Percentiles rank a stretch among this genome's conserved stretches.
Conservation (phyloP, 2,797 vertebrate genomes). For the Bradypodion ventrale region DNA sequence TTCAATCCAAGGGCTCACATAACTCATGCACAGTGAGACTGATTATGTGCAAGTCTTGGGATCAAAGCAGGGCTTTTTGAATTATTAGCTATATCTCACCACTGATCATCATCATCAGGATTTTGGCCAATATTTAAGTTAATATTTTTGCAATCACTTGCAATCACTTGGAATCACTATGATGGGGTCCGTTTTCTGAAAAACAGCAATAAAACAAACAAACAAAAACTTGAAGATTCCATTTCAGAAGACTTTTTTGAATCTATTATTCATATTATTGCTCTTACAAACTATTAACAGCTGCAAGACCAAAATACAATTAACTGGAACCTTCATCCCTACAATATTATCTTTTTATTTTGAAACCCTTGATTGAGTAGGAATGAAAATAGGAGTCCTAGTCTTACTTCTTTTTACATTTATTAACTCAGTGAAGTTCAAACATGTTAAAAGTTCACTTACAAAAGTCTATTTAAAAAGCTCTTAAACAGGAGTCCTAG, state of each 20-base stretch:
- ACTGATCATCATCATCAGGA: too few species aligned
- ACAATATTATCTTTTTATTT: conserved; percentile 50
- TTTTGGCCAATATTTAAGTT: not conserved
- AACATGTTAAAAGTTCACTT: conserved; percentile 81
- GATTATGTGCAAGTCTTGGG: too few species aligned
- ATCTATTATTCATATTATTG: conserved; percentile 1
- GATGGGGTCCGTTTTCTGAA: not conserved
- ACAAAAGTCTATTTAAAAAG: conserved; percentile 83
- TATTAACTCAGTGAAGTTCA: conserved; percentile 78
- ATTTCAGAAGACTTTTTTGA: not conserved
- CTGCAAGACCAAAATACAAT: conserved; percentile 29
- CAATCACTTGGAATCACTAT: not conserved
- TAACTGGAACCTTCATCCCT: conserved; percentile 41
- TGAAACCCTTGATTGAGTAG: conserved; percentile 59
- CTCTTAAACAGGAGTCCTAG: conserved; percentile 81
- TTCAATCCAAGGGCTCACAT: too few species aligned
- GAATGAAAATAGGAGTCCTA: conserved; percentile 63
- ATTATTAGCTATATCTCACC: too few species aligned
- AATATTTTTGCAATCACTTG: not conserved
- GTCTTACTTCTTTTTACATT: conserved; percentile 71
- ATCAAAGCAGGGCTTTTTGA: too few species aligned
- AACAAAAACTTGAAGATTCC: not conserved
- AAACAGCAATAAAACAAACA: not conserved
- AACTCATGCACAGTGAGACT: too few species aligned
- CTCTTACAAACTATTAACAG: not conserved